Conservation (phyloP, 2,113 vertebrate genomes). For the Mobula hypostoma region DNA sequence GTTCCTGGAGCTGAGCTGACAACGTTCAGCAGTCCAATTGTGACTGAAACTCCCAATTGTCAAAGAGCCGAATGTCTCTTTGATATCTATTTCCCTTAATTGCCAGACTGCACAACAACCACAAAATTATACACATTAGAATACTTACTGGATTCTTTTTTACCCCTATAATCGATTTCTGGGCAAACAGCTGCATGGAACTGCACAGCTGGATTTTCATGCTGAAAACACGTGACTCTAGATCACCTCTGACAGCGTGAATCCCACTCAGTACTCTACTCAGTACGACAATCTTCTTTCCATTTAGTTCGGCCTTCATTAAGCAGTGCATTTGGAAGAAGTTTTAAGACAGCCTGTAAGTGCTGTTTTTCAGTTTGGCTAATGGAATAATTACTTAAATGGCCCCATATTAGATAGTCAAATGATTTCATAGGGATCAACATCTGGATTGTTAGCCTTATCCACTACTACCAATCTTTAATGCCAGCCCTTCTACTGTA, state of each 20-base stretch:
- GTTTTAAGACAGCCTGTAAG: not conserved
- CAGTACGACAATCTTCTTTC: not conserved
- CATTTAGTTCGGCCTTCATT: not conserved
- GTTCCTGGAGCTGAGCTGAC: not conserved
- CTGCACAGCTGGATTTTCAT: not conserved
- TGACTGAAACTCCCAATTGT: not conserved
- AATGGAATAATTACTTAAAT: conserved; percentile 32
- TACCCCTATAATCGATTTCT: not conserved
- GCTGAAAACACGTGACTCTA: not conserved
- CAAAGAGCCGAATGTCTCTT: not conserved
- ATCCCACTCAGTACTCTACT: not conserved
- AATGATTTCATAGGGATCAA: conserved; percentile 17
- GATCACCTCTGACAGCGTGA: not conserved
- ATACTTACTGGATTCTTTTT: not conserved
- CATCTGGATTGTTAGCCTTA: not conserved
- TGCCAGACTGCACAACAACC: not conserved
- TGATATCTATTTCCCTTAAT: not conserved
- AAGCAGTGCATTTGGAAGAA: not conserved
- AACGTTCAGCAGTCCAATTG: too few species aligned
- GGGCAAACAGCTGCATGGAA: conserved; percentile 1
- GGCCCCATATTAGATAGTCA: conserved; percentile 9
- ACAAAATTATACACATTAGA: not conserved
- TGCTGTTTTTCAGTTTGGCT: conserved; percentile 4
- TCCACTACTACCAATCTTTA: not conserved
- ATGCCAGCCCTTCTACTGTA: not conserved